phyloP scores from a whole-genome alignment of 2,888 invertebrate genomes.

The Aphodius sticticus region DNA sequence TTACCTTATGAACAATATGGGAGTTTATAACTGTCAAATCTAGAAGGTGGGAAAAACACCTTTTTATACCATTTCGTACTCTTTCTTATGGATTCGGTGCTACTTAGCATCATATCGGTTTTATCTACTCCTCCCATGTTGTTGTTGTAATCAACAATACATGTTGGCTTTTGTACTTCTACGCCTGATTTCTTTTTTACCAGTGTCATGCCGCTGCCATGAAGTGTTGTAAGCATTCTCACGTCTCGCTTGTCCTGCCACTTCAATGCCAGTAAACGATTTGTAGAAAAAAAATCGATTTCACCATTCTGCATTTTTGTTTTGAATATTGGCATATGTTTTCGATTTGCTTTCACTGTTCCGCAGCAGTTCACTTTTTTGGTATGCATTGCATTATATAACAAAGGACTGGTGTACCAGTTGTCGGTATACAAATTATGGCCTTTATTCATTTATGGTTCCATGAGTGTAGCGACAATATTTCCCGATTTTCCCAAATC shows the following conservation, averaged over 20 bases:
- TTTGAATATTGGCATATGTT: slow-evolving; percentile 26
- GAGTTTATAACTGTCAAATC: too few relatives aligned
- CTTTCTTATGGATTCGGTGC: too few relatives aligned
- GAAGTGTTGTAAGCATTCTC: slow-evolving; percentile 42
- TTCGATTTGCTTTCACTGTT: slow-evolving; percentile 24
- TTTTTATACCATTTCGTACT: too few relatives aligned
- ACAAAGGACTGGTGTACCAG: slow-evolving; percentile 23
- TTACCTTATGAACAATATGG: too few relatives aligned
- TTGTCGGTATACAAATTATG: slow-evolving; percentile 24
- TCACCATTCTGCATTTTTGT: slow-evolving; percentile 18
- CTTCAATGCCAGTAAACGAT: slow-evolving; percentile 46
- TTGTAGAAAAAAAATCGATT: slow-evolving; percentile 17
- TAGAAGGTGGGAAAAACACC: too few relatives aligned
- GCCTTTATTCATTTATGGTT: slow-evolving; percentile 38
- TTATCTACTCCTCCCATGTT: too few relatives aligned
- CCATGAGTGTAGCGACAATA: slow-evolving; percentile 33
- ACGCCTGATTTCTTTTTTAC: too few relatives aligned
- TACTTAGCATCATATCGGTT: too few relatives aligned
- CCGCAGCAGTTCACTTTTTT: slow-evolving; percentile 23
- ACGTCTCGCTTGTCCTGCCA: slow-evolving; percentile 50
- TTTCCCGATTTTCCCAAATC: slow-evolving; percentile 23
- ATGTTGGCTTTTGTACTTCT: too few relatives aligned
- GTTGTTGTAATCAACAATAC: too few relatives aligned
- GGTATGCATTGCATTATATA: slow-evolving; percentile 26
- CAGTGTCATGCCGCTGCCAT: too few relatives aligned